Evolutionary conservation across 2,797 vertebrate genomes (phyloP), one percentile per base, ranked within the genome.

Genomic region (Hemitrygon akajei): DNA sequence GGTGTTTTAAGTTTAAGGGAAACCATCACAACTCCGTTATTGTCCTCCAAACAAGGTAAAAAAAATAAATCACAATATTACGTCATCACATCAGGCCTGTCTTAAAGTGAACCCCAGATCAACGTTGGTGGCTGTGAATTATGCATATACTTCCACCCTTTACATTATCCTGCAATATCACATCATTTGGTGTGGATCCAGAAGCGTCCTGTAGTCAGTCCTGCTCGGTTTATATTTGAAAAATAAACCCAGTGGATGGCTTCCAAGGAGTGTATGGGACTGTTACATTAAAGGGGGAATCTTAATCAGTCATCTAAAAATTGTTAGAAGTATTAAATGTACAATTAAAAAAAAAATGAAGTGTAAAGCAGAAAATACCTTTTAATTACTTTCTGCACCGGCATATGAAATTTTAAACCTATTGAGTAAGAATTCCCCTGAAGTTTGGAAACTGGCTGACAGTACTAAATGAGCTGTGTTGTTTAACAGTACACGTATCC

Each of bases 401-500:
- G 86, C 16, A 66, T n/a, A 66, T 69, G 86, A 69, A 89, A 34
- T 69, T 37, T 69, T 86, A 27, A 58, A 86, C n/a, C 60, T n/a
- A 3, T 66, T 89, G 86, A n/a, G 16, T 66, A 89, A 66, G 34
- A 69, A 89, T 69, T 63, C 86, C n/a, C 63, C 20, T 58, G 63
- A 63, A 11, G 34, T 89, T 69, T 89, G 60, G 86, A 69, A 66
- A 89, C 34, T 89, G 86, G n/a, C 63, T 3, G 18, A n/a, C 63
- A 89, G 63, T 69, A 69, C 34, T 34, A 69, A 69, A 37, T 89
- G 30, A 66, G 63, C 60, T 89, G 63, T 89, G 60, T n/a, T 69
- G n/a, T 89, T 89, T 69, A 66, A 69, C 86, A 69, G 60, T 63
- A 63, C 82, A 89, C 60, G 89, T 60, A 69, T 89, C 84, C 60